A percentile compares a stretch with the other conserved stretches of the same genome.
phyloP scores from a whole-genome alignment of 2,888 invertebrate genomes.

The Mongoloraphidia duomilia region DNA sequence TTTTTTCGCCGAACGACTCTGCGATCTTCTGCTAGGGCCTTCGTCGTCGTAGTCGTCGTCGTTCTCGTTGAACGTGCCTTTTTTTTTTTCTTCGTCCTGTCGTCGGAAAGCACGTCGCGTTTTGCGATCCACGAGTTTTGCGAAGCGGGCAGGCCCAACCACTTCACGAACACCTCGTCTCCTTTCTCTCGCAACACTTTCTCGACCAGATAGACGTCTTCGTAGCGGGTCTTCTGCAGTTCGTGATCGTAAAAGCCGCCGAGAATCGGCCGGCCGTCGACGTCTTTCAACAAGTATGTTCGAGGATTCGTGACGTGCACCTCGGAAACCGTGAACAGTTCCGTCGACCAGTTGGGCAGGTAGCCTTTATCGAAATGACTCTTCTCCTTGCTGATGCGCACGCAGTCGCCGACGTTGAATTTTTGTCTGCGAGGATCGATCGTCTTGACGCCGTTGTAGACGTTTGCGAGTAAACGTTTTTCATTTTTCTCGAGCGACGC shows the following conservation, averaged over 20 bases:
- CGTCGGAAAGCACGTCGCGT: too few species aligned
- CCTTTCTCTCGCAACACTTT: too few species aligned
- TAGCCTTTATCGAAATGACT: too few species aligned
- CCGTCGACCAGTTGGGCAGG: too few species aligned
- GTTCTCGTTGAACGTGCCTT: too few species aligned
- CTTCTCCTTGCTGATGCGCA: too few species aligned
- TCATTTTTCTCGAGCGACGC: conserved; percentile 21
- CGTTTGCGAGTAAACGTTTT: conserved; percentile 13
- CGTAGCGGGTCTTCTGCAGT: too few species aligned
- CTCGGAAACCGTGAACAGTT: conserved; percentile 21
- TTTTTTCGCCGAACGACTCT: too few species aligned
- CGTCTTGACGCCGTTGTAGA: conserved; percentile 17
- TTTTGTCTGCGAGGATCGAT: conserved; percentile 15
- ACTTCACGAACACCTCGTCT: conserved; percentile 16
- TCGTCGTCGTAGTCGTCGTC: too few species aligned
- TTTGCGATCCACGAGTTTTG: conserved; percentile 21
- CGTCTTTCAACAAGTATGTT: conserved; percentile 21
- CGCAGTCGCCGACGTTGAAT: conserved; percentile 22
- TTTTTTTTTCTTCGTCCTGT: too few species aligned
- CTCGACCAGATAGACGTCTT: too few species aligned
- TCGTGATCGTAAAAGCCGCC: conserved; percentile 21
- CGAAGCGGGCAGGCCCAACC: conserved; percentile 15
- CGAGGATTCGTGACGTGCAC: conserved; percentile 19
- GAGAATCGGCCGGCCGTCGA: conserved; percentile 13
- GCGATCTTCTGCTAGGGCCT: too few species aligned